These are phyloP conservation scores for Spilarctia lutea DNA, from an alignment of 2,888 invertebrate species.

Conservation along the genomic window DNA sequence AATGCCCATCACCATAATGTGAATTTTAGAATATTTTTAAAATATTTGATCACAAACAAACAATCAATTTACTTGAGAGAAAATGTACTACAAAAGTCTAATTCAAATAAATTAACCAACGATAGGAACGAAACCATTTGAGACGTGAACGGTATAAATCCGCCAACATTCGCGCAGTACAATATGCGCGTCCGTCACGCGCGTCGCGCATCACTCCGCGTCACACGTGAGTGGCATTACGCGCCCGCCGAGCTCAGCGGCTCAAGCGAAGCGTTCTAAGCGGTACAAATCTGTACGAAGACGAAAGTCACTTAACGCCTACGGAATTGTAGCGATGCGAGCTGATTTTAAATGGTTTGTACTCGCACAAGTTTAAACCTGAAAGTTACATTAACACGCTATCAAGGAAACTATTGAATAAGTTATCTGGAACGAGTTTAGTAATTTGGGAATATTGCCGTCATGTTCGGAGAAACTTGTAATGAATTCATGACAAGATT, in stretches of 20 bases:
- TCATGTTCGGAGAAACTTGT: not conserved
- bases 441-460: not conserved
- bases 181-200: slow-evolving; percentile 32
- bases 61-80: not conserved
- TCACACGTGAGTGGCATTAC: slow-evolving; percentile 47
- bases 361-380: not conserved
- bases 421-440: not conserved
- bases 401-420: not conserved
- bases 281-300: not conserved
- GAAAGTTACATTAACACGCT: not conserved
- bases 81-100: slow-evolving; percentile 9
- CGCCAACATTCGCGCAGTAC: slow-evolving; percentile 12
- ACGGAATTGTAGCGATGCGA: not conserved
- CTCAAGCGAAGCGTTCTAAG: slow-evolving; percentile 19
- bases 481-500: not conserved
- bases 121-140: slow-evolving; percentile 10
- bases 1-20: not conserved
- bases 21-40: no score
- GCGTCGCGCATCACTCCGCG: slow-evolving; percentile 45
- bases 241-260: slow-evolving; percentile 12
- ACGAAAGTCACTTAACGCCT: not conserved
- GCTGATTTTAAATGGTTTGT: not conserved
- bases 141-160: slow-evolving; percentile 22
- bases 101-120: slow-evolving; percentile 27
- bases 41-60: not conserved